Evolutionary conservation across 2,888 invertebrate genomes (phyloP).

Genomic region (Eilema sororculum): DNA sequence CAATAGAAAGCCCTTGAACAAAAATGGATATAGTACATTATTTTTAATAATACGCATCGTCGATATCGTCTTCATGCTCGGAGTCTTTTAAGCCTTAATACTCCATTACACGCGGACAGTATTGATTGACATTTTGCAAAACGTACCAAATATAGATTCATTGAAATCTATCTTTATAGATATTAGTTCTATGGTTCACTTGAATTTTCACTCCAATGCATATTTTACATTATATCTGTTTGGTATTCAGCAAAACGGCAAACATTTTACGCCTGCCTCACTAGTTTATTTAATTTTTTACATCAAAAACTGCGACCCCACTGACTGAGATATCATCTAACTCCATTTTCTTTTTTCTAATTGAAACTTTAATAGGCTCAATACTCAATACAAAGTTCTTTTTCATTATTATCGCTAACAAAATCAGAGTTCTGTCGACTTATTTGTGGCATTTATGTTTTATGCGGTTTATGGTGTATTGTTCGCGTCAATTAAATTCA

Average conservation of each 20-base stretch:
- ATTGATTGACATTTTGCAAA: background rate
- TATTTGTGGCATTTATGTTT: constrained; percentile 32
- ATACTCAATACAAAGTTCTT: background rate
- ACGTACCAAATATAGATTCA: background rate
- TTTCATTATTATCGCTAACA: constrained; percentile 13
- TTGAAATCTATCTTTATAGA: background rate
- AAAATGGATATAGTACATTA: background rate
- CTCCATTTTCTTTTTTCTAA: no score
- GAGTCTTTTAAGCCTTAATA: background rate
- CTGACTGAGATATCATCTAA: background rate
- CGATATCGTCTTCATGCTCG: no score
- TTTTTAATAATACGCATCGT: background rate
- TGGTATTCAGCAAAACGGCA: no score
- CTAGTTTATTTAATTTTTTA: no score
- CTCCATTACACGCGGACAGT: background rate
- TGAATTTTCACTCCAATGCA: background rate
- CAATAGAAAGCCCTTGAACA: background rate
- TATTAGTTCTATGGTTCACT: background rate
- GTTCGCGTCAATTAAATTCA: constrained; percentile 14
- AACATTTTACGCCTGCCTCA: background rate
- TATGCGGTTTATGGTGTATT: constrained; percentile 25
- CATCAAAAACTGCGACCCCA: no score
- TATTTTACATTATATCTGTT: background rate
- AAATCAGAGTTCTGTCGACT: constrained; percentile 32
- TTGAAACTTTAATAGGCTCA: background rate